These are phyloP conservation scores for Pelodytes ibericus DNA, from an alignment of 2,797 vertebrate genomes.

Conservation along the genomic window DNA sequence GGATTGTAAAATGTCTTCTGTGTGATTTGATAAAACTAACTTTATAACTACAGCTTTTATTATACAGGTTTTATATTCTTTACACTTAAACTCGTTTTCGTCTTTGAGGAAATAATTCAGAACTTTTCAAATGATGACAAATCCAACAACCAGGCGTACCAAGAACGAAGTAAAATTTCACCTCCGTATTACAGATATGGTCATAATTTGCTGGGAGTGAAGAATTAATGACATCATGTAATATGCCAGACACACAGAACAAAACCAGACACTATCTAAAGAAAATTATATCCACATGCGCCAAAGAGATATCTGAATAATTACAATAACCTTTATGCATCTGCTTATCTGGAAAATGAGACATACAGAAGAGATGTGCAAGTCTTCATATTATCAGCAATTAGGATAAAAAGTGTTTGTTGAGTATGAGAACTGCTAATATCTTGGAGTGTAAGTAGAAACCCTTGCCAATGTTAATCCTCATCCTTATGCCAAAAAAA, in stretches of 20 bases:
- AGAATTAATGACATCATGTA: constrained; percentile 59
- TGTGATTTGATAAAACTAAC: no score
- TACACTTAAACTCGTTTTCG: no score
- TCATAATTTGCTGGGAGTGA: constrained; percentile 49
- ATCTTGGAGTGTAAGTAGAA: background rate
- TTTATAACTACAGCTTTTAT: no score
- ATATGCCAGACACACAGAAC: constrained; percentile 16
- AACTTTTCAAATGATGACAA: constrained; percentile 27
- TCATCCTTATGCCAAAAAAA: background rate
- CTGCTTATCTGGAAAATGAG: constrained; percentile 51
- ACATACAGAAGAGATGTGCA: constrained; percentile 42
- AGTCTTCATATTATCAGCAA: constrained; percentile 46
- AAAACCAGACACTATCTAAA: constrained; percentile 36
- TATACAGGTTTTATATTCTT: no score
- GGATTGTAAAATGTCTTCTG: no score
- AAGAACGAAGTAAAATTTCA: constrained; percentile 58
- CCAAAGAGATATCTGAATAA: constrained; percentile 50
- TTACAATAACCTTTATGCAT: constrained; percentile 49
- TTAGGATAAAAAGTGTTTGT: constrained; percentile 34
- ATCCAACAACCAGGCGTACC: constrained; percentile 45
- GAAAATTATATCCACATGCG: constrained; percentile 50
- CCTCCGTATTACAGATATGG: constrained; percentile 48
- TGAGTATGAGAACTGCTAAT: constrained; percentile 4
- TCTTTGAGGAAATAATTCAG: background rate
- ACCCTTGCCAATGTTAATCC: background rate